phyloP scores from a whole-genome alignment of 53 echinoderm and acorn worm genomes.

The Actinopyga echinites region DNA sequence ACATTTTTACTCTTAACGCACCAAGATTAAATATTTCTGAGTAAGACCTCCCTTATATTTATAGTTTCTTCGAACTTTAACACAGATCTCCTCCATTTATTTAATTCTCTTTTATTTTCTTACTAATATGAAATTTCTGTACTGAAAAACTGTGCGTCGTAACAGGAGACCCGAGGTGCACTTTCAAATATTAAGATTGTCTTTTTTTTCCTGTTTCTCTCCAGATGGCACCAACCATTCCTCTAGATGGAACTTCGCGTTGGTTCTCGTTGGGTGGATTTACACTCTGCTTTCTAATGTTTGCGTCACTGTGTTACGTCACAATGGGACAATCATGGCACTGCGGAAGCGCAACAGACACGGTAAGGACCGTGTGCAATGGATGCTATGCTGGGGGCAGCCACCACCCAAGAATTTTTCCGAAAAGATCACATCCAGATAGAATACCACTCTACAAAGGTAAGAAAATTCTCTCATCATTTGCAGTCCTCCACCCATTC shows the following conservation, averaged over 20 bases:
- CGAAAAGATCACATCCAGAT: neutral
- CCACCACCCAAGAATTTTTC: neutral
- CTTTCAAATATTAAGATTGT: too few relatives aligned
- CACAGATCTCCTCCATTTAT: too few relatives aligned
- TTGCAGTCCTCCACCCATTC: too few relatives aligned
- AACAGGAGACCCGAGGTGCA: too few relatives aligned
- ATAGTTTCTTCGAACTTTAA: too few relatives aligned
- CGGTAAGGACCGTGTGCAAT: neutral
- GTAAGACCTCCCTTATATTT: too few relatives aligned
- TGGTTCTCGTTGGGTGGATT: neutral
- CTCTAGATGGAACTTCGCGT: neutral
- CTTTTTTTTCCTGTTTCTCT: neutral
- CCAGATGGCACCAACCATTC: neutral
- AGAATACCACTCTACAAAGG: conserved; percentile 10
- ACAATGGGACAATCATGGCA: neutral
- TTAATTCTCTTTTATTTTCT: too few relatives aligned
- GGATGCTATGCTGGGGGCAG: conserved; percentile 17
- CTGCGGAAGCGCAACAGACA: conserved; percentile 6
- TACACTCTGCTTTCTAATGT: neutral
- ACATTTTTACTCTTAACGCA: too few relatives aligned
- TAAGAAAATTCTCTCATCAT: too few relatives aligned
- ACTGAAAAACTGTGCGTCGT: too few relatives aligned
- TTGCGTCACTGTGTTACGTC: neutral
- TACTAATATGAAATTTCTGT: too few relatives aligned
- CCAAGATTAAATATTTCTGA: too few relatives aligned